phyloP scores from a whole-genome alignment of 2,888 invertebrate species.

The Barypeithes pellucidus region DNA sequence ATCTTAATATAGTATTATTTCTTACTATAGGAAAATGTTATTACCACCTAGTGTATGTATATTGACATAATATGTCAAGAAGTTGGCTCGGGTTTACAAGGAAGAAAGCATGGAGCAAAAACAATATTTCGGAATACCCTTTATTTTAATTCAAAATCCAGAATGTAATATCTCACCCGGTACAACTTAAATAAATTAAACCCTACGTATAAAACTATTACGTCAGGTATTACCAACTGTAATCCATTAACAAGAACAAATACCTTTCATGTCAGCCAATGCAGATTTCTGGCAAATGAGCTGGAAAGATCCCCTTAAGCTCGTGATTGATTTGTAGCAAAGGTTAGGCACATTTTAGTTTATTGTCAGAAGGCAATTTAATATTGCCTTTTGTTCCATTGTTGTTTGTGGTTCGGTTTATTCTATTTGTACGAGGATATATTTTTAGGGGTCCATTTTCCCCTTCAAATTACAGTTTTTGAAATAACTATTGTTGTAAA shows the following conservation, averaged over 20 bases:
- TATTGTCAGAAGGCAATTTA: constrained; percentile 11
- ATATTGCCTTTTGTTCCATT: neutral
- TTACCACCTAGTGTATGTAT: too few relatives aligned
- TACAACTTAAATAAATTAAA: neutral
- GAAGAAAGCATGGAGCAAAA: too few relatives aligned
- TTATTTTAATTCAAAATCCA: too few relatives aligned
- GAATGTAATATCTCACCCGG: too few relatives aligned
- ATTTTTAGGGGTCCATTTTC: neutral
- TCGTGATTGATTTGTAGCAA: constrained; percentile 47
- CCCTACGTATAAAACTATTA: constrained; percentile 34
- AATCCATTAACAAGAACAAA: constrained; percentile 46
- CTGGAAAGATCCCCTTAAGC: constrained; percentile 43
- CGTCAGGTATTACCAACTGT: constrained; percentile 34
- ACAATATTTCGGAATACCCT: too few relatives aligned
- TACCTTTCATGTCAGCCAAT: constrained; percentile 35
- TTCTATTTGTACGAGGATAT: neutral
- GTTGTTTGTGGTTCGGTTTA: neutral
- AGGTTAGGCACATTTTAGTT: constrained; percentile 23
- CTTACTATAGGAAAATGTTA: too few relatives aligned
- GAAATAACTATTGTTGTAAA: too few relatives aligned
- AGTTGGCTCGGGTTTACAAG: too few relatives aligned
- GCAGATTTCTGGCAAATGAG: constrained; percentile 44
- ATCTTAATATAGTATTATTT: too few relatives aligned
- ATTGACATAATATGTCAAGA: too few relatives aligned
- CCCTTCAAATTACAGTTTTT: too few relatives aligned